A percentile compares a stretch with the other conserved stretches of the same genome.
Conservation (phyloP, 2,888 invertebrate genomes). For the Parasteatoda lunata region DNA sequence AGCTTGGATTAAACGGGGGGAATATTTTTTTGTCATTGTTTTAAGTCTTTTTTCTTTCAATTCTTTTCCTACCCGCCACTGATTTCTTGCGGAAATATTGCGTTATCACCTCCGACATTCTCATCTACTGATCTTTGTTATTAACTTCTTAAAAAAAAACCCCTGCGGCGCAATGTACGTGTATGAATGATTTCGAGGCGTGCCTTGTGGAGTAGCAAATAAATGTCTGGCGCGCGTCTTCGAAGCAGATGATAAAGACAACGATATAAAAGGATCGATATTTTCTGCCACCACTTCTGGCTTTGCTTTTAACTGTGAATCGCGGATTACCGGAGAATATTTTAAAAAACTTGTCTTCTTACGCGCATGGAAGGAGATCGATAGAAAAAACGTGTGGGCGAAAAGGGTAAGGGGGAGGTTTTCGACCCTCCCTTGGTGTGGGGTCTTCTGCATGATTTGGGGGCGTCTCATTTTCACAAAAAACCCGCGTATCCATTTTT, state of each 20-base stretch:
- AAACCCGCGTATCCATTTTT: conserved; percentile 17
- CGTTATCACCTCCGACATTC: conserved; percentile 50
- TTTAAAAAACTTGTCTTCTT: conserved; percentile 38
- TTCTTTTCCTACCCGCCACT: not conserved
- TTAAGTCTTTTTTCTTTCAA: not conserved
- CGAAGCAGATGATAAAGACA: conserved; percentile 52
- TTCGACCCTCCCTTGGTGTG: not conserved
- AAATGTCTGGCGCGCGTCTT: conserved; percentile 64
- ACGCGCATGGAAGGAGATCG: conserved; percentile 64
- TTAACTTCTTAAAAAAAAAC: conserved; percentile 59
- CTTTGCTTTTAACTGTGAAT: conserved; percentile 67
- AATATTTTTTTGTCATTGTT: conserved; percentile 13
- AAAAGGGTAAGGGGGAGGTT: conserved; percentile 32
- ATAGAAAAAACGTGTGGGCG: conserved; percentile 61
- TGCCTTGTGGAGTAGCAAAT: conserved; percentile 46
- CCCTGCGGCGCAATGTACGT: conserved; percentile 59
- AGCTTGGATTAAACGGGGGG: conserved; percentile 6
- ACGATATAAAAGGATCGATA: conserved; percentile 66
- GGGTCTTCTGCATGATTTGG: not conserved
- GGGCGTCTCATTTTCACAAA: conserved; percentile 1
- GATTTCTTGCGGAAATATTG: conserved; percentile 10
- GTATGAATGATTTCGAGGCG: conserved; percentile 47
- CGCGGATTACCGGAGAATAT: conserved; percentile 64
- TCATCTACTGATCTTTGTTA: conserved; percentile 42
- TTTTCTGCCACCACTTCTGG: conserved; percentile 62